phyloP scores from a whole-genome alignment of 2,113 vertebrate species.

The Elaphurus davidianus region DNA sequence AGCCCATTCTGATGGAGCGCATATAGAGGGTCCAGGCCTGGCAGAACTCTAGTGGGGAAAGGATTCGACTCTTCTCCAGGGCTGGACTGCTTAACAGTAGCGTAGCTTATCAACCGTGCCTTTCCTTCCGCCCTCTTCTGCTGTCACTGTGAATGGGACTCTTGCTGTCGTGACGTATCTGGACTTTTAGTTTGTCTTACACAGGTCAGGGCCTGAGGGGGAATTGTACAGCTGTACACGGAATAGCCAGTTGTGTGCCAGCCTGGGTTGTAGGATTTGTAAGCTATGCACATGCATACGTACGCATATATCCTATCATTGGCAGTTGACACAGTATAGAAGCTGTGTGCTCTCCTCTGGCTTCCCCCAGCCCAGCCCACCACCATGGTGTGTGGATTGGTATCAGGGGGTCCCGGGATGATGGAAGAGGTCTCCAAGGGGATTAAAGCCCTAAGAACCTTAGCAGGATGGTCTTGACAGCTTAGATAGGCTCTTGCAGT shows the following conservation, averaged over 20 bases:
- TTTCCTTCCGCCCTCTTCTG: not conserved
- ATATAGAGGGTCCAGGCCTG: not conserved
- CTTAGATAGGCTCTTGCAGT: not conserved
- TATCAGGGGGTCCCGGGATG: not conserved
- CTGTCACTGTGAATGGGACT: not conserved
- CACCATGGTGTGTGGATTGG: not conserved
- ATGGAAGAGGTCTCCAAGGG: not conserved
- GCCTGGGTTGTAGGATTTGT: not conserved
- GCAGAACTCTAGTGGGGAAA: not conserved
- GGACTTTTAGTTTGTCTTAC: not conserved
- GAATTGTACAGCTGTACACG: not conserved
- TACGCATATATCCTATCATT: not conserved
- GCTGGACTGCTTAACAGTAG: not conserved
- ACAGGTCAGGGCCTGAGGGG: not conserved
- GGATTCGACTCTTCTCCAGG: not conserved
- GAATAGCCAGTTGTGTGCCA: not conserved
- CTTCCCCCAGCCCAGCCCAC: not conserved
- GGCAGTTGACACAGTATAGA: not conserved
- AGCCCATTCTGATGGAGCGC: not conserved
- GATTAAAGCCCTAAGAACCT: not conserved
- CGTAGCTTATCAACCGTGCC: not conserved
- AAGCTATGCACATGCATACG: too few species aligned
- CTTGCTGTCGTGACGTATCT: not conserved
- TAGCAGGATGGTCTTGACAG: not conserved
- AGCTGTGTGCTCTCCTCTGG: not conserved